These are phyloP conservation scores for Melanaphis sacchari DNA, from an alignment of 1,140 invertebrate species.

Conservation along the genomic window DNA sequence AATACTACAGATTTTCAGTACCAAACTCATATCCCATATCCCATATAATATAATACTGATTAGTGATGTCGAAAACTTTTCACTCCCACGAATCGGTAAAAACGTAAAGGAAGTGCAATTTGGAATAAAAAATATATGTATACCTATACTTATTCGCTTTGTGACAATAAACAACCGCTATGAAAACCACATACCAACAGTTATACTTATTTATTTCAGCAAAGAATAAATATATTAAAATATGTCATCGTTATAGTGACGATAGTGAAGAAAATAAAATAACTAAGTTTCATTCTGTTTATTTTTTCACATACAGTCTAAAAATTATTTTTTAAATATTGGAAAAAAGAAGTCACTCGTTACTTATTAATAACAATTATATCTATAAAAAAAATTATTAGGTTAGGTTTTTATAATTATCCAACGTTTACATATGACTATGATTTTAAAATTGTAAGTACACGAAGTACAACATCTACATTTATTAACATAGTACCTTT, in stretches of 20 bases:
- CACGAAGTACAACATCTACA: background rate
- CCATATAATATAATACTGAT: conserved; percentile 9
- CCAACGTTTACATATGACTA: background rate
- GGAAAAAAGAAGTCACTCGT: background rate
- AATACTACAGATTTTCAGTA: background rate
- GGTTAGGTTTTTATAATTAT: background rate
- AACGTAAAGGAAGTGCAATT: background rate
- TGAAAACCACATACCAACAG: background rate
- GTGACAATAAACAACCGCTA: background rate
- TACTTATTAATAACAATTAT: background rate
- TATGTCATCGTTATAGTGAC: background rate
- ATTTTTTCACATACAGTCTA: background rate
- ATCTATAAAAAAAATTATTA: background rate
- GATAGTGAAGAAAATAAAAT: background rate
- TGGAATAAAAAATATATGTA: background rate
- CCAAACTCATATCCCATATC: background rate
- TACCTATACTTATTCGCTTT: background rate
- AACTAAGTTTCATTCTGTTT: background rate
- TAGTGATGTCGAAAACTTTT: background rate
- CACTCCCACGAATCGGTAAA: background rate
- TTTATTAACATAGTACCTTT: no score
- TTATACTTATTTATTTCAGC: background rate
- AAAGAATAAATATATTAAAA: background rate
- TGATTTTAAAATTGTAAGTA: background rate
- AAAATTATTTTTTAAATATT: background rate